Evolutionary conservation across 37 sponge, comb jelly and placozoan genomes (phyloP).

Genomic region (Chondrilla cf. caribensis): DNA sequence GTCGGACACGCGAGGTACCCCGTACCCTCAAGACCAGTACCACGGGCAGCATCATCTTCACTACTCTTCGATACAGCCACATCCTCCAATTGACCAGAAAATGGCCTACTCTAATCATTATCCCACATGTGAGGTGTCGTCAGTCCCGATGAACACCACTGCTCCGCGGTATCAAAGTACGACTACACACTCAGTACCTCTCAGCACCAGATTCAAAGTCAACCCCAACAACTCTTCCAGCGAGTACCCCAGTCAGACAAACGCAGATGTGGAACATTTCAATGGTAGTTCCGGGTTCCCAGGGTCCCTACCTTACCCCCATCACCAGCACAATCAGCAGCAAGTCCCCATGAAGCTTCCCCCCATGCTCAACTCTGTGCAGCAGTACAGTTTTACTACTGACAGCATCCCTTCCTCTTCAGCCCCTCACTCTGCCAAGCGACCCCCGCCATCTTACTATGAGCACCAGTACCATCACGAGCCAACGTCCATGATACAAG

Average conservation of each 20-base stretch:
- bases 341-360: background rate
- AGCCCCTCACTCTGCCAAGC: background rate
- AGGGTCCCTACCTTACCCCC: background rate
- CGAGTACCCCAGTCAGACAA: background rate
- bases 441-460: constrained; percentile 39
- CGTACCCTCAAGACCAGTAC: background rate
- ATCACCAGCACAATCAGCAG: background rate
- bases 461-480: constrained; percentile 44
- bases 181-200: background rate
- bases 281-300: background rate
- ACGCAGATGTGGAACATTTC: background rate
- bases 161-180: background rate
- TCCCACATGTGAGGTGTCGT: constrained; percentile 12
- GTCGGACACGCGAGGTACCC: background rate
- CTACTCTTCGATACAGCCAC: background rate
- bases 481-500: constrained; percentile 49
- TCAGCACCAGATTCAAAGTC: background rate
- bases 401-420: constrained; percentile 15
- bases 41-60: background rate
- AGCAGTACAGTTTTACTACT: constrained; percentile 7
- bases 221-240: background rate
- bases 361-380: background rate
- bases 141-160: background rate
- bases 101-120: background rate
- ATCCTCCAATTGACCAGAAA: background rate